These are phyloP conservation scores for Cinclus cinclus DNA, from an alignment of 2,113 vertebrate species.

Conservation along the genomic window DNA sequence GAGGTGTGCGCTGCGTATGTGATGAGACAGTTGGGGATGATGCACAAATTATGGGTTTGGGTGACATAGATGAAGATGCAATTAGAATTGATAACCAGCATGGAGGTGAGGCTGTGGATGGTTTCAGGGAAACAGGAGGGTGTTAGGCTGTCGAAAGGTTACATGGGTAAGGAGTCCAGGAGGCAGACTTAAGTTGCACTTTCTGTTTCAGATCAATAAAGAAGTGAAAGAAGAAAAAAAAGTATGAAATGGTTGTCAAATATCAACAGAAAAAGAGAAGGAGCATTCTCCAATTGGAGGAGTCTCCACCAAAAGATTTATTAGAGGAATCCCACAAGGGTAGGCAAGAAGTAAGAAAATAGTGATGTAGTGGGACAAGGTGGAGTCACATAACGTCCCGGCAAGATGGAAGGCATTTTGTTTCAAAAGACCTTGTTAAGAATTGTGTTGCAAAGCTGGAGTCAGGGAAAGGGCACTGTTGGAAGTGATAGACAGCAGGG, in stretches of 20 bases:
- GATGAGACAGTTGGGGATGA: background rate
- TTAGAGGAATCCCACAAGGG: background rate
- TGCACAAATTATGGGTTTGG: background rate
- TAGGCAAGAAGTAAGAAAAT: background rate
- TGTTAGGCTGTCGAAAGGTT: background rate
- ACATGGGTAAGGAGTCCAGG: background rate
- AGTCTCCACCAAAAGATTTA: background rate
- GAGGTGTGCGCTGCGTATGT: rapidly evolving
- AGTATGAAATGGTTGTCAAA: background rate
- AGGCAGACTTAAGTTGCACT: background rate
- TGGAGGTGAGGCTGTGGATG: background rate
- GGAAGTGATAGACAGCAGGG: background rate
- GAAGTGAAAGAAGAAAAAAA: background rate
- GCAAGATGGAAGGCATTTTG: background rate
- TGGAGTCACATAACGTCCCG: background rate
- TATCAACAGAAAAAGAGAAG: background rate
- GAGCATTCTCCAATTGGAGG: background rate
- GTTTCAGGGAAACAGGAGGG: background rate
- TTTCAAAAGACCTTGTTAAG: background rate
- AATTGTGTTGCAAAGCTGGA: background rate
- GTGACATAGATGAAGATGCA: background rate
- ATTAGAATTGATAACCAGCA: background rate
- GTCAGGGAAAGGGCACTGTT: background rate
- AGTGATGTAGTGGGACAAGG: background rate
- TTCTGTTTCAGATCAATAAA: background rate